phyloP scores from a whole-genome alignment of 2,797 vertebrate genomes.

The Heteromormyrus szaboi region DNA sequence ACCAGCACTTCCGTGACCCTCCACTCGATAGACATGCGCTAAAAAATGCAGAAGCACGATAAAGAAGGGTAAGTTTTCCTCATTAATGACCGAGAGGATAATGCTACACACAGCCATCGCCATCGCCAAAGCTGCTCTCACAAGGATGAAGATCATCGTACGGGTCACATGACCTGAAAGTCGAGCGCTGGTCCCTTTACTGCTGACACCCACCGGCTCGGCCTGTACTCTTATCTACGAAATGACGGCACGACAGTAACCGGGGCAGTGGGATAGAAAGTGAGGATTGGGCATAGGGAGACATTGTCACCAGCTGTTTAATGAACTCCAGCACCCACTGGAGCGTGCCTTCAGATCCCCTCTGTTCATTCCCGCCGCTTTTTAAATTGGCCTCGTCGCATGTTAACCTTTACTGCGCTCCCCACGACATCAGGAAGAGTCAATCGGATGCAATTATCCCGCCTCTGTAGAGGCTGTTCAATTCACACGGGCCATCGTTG shows the following conservation, averaged over 20 bases:
- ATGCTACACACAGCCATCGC: not conserved
- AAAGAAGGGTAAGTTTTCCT: not conserved
- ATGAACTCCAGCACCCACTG: conserved; percentile 19
- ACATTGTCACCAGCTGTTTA: conserved; percentile 2
- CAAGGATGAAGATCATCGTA: not conserved
- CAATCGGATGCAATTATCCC: conserved; percentile 17
- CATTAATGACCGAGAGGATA: not conserved
- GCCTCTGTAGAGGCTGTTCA: not conserved
- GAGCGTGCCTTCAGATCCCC: not conserved
- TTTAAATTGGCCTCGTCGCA: not conserved
- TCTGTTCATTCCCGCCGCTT: not conserved
- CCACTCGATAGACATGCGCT: not conserved
- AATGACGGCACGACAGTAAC: not conserved
- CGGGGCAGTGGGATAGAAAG: not conserved
- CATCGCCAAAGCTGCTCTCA: not conserved
- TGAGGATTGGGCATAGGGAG: not conserved
- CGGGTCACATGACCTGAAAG: not conserved
- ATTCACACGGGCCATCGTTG: conserved; percentile 1
- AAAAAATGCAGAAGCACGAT: not conserved
- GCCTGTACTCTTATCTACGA: not conserved
- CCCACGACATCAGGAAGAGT: not conserved
- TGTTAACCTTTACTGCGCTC: conserved; percentile 14
- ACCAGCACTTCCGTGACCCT: not conserved
- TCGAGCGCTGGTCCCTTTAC: not conserved
- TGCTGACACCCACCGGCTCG: not conserved